A percentile compares a stretch with the other conserved stretches of the same genome.
Conservation (phyloP, 2,888 invertebrate genomes). For the Penaeus monodon region DNA sequence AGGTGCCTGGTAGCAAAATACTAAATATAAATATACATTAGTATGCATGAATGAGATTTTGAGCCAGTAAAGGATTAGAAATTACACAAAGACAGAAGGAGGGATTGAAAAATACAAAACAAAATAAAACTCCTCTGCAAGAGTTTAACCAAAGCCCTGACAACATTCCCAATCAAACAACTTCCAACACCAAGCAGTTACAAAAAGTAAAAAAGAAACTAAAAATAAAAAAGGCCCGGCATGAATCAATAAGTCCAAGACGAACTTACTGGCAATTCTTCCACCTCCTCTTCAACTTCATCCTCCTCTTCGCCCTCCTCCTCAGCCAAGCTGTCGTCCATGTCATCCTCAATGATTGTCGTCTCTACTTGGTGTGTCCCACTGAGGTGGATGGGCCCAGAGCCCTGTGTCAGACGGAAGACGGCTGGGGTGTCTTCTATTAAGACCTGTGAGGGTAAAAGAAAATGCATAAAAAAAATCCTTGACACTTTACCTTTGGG, state of each 20-base stretch:
- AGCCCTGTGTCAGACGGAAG: conserved; percentile 54
- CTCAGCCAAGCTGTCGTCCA: conserved; percentile 25
- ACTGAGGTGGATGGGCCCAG: conserved; percentile 60
- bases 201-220: background rate
- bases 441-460: conserved; percentile 32
- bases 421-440: conserved; percentile 61
- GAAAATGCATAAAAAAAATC: no score
- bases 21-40: no score
- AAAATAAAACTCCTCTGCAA: no score
- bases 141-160: no score
- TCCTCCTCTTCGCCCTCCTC: conserved; percentile 47
- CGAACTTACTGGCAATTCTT: conserved; percentile 27
- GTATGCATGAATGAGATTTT: no score
- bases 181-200: background rate
- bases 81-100: no score
- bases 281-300: conserved; percentile 47
- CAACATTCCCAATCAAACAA: no score
- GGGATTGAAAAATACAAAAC: no score
- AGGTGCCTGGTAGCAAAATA: no score
- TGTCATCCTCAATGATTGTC: conserved; percentile 49
- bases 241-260: background rate
- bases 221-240: background rate
- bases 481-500: no score
- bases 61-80: no score
- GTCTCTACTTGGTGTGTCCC: conserved; percentile 64